Base-by-base conservation (phyloP, 2,797 vertebrate genomes). In the Eremophila alpestris region DNA sequence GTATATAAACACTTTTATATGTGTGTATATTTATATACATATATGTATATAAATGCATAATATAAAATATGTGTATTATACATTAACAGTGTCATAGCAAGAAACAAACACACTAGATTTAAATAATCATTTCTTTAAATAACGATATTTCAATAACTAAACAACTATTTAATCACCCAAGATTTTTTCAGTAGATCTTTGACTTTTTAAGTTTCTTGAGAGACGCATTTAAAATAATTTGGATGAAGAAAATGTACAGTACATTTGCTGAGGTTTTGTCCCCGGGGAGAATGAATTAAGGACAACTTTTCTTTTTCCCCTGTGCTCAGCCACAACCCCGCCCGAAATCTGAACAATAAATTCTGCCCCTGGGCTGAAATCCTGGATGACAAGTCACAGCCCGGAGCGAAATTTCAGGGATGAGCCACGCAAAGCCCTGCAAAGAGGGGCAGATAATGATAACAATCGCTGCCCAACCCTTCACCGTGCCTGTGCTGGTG, bases 341-440 rank as follows among this genome's bases (percentile, higher is more conserved):
- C 83, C 20, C 19, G 9, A 77, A 93, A 86, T 54, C 40, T 48
- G 51, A 54, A 56, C 89, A 92, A 90, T 91, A 81, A 88, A 70
- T 93, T 78, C 64, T 79, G 59, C 82, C 93, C 62, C 51, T n/a
- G 65, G 90, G 94, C 92, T 94, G 89, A 91, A 97, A 95, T 92
- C 41, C 90, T 81, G 92, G 64, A 89, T 70, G 93, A 83, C 79
- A 87, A 69, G 82, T 74, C 74, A 11, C 34, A 96, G 91, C 79
- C 86, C 75, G 9, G 70, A 34, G 80, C 5, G 2, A 80, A 82
- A 83, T 89, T 76, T 89, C 62, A 16, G 87, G 48, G 93, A 92
- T 96, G 96, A 95, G 91, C 73, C 93, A 89, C 29, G 4, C 43
- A 87, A 87, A 90, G 68, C 80, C 87, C 73, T 49, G 65, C 91